Evolutionary conservation across 2,797 vertebrate species (phyloP).

Genomic region (Champsocephalus gunnari): DNA sequence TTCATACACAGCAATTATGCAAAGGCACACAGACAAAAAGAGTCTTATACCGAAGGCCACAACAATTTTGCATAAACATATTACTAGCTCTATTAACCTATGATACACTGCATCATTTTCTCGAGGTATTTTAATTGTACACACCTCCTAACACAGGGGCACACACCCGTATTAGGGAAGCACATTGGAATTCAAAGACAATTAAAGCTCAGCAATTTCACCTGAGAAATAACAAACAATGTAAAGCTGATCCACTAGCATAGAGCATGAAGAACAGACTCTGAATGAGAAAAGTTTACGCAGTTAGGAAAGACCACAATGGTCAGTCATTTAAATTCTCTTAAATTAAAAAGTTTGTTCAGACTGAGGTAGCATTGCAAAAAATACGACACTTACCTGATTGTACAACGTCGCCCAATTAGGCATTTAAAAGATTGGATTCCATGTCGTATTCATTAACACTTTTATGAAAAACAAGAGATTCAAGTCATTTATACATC

Average conservation of each 20-base stretch:
- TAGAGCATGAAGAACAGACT: background rate
- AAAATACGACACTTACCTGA: too few species aligned
- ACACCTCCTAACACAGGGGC: slow-evolving; percentile 5
- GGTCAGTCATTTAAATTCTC: background rate
- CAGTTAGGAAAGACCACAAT: background rate
- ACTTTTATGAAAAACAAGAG: too few species aligned
- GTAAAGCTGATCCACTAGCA: slow-evolving; percentile 14
- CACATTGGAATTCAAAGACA: slow-evolving; percentile 25
- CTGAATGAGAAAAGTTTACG: background rate
- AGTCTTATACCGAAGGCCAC: slow-evolving; percentile 12
- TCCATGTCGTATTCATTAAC: too few species aligned
- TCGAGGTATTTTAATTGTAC: slow-evolving; percentile 22
- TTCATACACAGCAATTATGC: slow-evolving; percentile 33
- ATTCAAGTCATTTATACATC: too few species aligned
- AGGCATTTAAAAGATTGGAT: too few species aligned
- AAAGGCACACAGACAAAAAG: slow-evolving; percentile 34
- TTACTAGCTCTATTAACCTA: slow-evolving; percentile 33
- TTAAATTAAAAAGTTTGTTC: too few species aligned
- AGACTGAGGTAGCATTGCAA: too few species aligned
- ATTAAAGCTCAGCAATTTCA: slow-evolving; percentile 13
- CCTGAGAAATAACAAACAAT: slow-evolving; percentile 9
- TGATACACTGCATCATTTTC: slow-evolving; percentile 15
- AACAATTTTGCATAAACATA: slow-evolving; percentile 30
- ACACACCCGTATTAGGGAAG: slow-evolving; percentile 1
- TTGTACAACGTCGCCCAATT: too few species aligned